Conservation (phyloP, 64 coral and sea anemone genomes). For the Exaiptasia diaphana region DNA sequence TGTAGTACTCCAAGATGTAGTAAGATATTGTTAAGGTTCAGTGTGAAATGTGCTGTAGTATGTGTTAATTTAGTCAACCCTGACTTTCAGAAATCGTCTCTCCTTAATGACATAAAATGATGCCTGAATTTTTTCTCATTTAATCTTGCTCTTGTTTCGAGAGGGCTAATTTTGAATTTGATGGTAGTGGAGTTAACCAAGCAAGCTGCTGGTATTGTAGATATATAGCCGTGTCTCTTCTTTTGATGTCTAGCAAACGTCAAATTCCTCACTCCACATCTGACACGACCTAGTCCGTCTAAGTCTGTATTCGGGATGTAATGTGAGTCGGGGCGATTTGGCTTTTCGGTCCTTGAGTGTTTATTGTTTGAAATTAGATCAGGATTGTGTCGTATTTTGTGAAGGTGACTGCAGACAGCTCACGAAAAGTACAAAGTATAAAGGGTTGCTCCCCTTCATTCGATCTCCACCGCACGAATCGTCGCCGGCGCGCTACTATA, state of each 20-base stretch:
- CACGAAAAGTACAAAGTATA: no score
- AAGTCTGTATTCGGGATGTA: constrained; percentile 3
- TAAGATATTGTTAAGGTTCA: neutral
- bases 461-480: no score
- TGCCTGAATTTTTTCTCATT: constrained; percentile 14
- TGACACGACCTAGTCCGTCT: constrained; percentile 7
- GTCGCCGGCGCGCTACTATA: no score
- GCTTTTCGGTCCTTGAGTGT: neutral
- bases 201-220: neutral
- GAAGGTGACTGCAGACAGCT: neutral
- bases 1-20: neutral
- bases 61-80: constrained; percentile 10
- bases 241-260: neutral
- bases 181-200: neutral
- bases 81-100: constrained; percentile 7
- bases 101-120: constrained; percentile 14
- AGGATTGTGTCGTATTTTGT: constrained; percentile 5
- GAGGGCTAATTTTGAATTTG: constrained; percentile 22
- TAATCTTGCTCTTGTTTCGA: constrained; percentile 17
- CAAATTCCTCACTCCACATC: constrained; percentile 15
- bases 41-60: neutral
- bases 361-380: constrained; percentile 24
- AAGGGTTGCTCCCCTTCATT: no score
- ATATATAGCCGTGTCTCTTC: neutral
- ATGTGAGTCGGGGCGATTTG: constrained; percentile 15